Evolutionary conservation across 2,888 invertebrate genomes (phyloP).

Genomic region (Drosophila percnosoma): DNA sequence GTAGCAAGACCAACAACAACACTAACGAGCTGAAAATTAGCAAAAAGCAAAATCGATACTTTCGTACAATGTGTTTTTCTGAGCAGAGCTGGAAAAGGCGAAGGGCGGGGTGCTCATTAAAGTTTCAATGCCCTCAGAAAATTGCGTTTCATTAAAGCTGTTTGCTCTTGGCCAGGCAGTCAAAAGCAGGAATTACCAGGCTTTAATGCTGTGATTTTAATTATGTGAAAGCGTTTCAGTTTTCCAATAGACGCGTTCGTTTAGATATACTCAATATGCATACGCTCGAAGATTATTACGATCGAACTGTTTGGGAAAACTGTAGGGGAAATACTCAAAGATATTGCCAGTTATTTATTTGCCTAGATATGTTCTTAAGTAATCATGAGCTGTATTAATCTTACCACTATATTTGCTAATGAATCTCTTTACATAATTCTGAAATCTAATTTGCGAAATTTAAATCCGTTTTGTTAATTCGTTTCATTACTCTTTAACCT

Average conservation of each 20-base stretch:
- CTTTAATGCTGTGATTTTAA: constrained; percentile 39
- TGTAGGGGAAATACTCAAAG: neutral
- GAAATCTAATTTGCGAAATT: neutral
- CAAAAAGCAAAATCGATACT: constrained; percentile 68
- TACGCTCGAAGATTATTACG: neutral
- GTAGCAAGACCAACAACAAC: constrained; percentile 37
- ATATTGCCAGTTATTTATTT: neutral
- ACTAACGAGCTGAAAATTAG: constrained; percentile 73
- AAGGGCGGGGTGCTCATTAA: constrained; percentile 51
- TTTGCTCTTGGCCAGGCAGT: constrained; percentile 1
- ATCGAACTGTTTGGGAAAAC: neutral
- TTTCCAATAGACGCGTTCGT: constrained; percentile 1
- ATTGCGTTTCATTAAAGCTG: constrained; percentile 54
- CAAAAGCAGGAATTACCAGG: constrained; percentile 6
- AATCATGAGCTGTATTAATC: neutral
- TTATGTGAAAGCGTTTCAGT: neutral
- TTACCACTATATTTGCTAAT: neutral
- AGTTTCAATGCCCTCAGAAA: constrained; percentile 49
- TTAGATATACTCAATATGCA: neutral
- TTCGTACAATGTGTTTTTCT: constrained; percentile 34
- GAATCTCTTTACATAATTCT: neutral
- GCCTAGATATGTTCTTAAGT: neutral
- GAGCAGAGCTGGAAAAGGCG: neutral
- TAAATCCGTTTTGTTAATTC: neutral
- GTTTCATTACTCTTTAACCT: neutral